Evolutionary conservation across 2,888 invertebrate species (phyloP), one percentile per base, ranked within the genome.

Genomic region (Thymelicus sylvestris): DNA sequence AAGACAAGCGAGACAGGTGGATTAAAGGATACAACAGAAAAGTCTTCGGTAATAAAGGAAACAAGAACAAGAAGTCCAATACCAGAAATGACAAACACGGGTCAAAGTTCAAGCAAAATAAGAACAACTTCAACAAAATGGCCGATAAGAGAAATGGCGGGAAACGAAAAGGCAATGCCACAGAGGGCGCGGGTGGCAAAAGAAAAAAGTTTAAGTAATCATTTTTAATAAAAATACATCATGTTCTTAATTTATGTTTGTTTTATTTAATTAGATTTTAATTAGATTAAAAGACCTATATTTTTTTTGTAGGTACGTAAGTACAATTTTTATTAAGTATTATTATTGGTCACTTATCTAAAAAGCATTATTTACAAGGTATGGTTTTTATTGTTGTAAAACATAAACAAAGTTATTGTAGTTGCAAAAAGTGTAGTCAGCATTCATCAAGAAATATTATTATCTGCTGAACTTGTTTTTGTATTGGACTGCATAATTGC

Each of bases 1-100:
- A 98, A 88, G 95, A 96, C 48, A 96, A 95, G 19, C 89, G 97
- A 38, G 94, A 96, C 76, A 83, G 87, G 13, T 96, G 95, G 95
- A 89, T 95, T 52, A 94, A 94, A 75, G 95, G 95, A 0, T 95
- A 91, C 78, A 94, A 95, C 73, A 93, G 83, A 75, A 93, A 91
- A 79, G 86, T 93, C 71, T 77, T 87, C 38, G 93, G 93, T 0
- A 84, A 88, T 50, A 85, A 84, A 72, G 78, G 75, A 60, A 73
- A 72, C 48, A 80, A 79, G 55, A 79, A 75, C 31, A 81, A 79
- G 66, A 81, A 80, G 13, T 66, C 66, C n/a, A 50, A 66, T 47
- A 12, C 41, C 38, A 66, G n/a, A 66, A 61, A 66, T 47, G 65
- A 71, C 6, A 70, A 52, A 52, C 59, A 65, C 8, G 48, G 47